Evolutionary conservation across 2,113 vertebrate species (phyloP), one percentile per base, ranked within the genome.

Genomic region (Hippoglossus stenolepis): DNA sequence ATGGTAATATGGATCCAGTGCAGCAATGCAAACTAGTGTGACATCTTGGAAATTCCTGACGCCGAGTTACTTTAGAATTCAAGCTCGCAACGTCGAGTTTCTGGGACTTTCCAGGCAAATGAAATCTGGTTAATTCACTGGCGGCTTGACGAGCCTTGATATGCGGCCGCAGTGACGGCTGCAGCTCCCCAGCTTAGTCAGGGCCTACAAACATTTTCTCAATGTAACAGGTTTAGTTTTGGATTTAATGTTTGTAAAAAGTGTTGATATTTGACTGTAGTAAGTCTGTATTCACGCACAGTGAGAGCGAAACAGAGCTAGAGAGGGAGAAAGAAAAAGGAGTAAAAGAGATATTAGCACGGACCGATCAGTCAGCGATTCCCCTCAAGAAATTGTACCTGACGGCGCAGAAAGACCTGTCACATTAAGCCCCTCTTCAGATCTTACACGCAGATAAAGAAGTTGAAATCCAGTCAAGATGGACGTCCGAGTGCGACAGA

Each of bases 341-440:
- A 2, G 14, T 70, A 45, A 61, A 6, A 76, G n/a, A 73, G 43
- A 76, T 64, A 73, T 69, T 59, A 73, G 47, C 28, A 3, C 10
- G 49, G 45, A 66, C 62, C 68, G 35, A 71, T 90, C 83, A 71
- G 57, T 85, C 80, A 79, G 53, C 18, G 3, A 17, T 65, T 77
- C 58, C 70, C 83, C 78, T 66, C 59, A 63, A 73, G 73, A 84
- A 78, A 78, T 72, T 0, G 21, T 35, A 81, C 61, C 64, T 80
- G 82, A 73, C 11, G 5, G 82, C 58, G 9, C 79, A 81, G 84
- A 75, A 80, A 79, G 75, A 73, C 65, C 73, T 79, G 82, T 76
- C 85, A 83, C 24, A 83, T 83, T 65, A 75, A 58, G 71, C 23
- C 8, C 2, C 59, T 53, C 65, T 79, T 82, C 73, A 75, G 15